Evolutionary conservation across 1,140 invertebrate genomes (phyloP).

Genomic region (Glomeris maerens): DNA sequence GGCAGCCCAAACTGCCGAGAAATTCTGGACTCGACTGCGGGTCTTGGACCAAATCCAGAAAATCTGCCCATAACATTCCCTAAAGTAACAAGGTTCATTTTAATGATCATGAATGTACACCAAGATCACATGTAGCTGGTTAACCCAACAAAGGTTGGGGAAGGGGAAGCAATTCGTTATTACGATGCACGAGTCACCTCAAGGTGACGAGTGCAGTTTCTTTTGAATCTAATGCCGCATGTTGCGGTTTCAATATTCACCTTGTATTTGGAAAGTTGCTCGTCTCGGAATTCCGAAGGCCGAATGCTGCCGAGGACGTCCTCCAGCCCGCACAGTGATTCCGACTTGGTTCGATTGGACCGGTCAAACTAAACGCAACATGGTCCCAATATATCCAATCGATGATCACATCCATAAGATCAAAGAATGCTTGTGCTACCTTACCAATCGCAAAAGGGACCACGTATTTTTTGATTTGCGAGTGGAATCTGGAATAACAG

Average conservation of each 20-base stretch:
- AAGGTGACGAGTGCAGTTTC: not conserved
- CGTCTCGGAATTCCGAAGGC: conserved; percentile 43
- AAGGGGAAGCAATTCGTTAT: not conserved
- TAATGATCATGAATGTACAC: not conserved
- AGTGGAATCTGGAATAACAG: conserved; percentile 23
- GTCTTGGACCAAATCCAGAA: conserved; percentile 22
- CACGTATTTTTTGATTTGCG: conserved; percentile 40
- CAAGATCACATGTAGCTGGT: no score
- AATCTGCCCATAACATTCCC: conserved; percentile 35
- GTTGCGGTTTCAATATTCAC: conserved; percentile 22
- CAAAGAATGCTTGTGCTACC: conserved; percentile 15
- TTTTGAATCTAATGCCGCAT: not conserved
- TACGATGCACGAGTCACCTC: not conserved
- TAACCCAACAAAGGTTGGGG: no score
- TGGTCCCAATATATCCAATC: no score
- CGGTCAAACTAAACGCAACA: conserved; percentile 42
- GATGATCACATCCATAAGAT: no score
- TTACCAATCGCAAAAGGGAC: conserved; percentile 36
- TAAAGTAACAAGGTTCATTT: not conserved
- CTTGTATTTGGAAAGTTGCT: conserved; percentile 41
- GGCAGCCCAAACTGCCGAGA: no score
- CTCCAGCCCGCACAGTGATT: conserved; percentile 36
- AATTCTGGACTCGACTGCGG: conserved; percentile 6
- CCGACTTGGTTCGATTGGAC: conserved; percentile 36
- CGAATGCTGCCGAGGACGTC: conserved; percentile 39